These are phyloP conservation scores for Leptinotarsa haldemani DNA, from an alignment of 2,888 invertebrate species.

Conservation along the genomic window DNA sequence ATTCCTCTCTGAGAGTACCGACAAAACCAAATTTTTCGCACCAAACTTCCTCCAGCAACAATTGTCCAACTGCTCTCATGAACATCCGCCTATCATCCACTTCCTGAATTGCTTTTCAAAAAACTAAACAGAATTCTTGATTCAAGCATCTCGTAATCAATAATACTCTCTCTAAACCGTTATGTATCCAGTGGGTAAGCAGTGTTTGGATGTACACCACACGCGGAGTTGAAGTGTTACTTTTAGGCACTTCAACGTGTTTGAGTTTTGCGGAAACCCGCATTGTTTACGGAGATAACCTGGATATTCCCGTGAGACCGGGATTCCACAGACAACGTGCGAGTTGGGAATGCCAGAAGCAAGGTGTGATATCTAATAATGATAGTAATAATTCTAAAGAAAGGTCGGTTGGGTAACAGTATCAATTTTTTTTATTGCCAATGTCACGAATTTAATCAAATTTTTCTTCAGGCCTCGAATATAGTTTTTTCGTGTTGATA, in stretches of 20 bases:
- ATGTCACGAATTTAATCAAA: too few relatives aligned
- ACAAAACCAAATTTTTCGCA: background rate
- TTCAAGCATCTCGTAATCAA: background rate
- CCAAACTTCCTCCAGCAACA: background rate
- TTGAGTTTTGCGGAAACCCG: constrained; percentile 49
- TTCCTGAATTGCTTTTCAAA: constrained; percentile 18
- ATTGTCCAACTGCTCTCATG: background rate
- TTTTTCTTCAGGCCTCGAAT: too few relatives aligned
- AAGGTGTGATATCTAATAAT: background rate
- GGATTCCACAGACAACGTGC: constrained; percentile 4
- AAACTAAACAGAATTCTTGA: constrained; percentile 16
- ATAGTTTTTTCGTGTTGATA: too few relatives aligned
- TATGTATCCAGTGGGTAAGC: constrained; percentile 22
- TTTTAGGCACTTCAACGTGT: constrained; percentile 29
- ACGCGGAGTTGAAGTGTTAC: constrained; percentile 29
- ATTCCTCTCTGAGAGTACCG: background rate
- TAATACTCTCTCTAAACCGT: constrained; percentile 13
- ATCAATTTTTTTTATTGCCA: too few relatives aligned
- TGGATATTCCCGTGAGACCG: constrained; percentile 50
- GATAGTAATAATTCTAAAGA: too few relatives aligned
- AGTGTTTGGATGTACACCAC: constrained; percentile 33
- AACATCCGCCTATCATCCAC: background rate
- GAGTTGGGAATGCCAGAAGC: background rate
- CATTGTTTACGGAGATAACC: constrained; percentile 43
- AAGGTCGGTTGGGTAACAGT: too few relatives aligned